These are phyloP conservation scores for Morpho helenor DNA, from an alignment of 2,888 invertebrate species.

Conservation along the genomic window DNA sequence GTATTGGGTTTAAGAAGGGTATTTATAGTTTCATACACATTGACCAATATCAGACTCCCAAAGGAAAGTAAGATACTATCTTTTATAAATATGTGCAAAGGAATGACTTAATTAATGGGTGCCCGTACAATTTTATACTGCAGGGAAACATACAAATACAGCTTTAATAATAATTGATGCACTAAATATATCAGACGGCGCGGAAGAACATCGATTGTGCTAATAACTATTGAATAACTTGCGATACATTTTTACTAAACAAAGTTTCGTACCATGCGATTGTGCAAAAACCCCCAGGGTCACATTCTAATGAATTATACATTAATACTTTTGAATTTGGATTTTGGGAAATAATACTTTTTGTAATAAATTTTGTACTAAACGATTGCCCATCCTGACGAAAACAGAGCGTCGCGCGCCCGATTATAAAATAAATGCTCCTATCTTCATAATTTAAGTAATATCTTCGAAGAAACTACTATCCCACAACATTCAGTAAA, in stretches of 20 bases:
- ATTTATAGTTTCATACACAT: no score
- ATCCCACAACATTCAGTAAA: constrained; percentile 79
- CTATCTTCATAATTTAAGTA: constrained; percentile 75
- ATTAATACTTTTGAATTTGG: constrained; percentile 73
- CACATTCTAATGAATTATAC: constrained; percentile 54
- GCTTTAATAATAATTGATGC: constrained; percentile 47
- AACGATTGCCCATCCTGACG: constrained; percentile 55
- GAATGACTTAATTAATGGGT: constrained; percentile 27
- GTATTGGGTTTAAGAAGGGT: no score
- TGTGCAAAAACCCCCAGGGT: constrained; percentile 50
- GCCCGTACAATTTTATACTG: constrained; percentile 17
- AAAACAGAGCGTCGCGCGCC: constrained; percentile 50
- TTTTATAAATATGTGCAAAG: constrained; percentile 22
- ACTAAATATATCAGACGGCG: constrained; percentile 49
- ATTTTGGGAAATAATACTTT: constrained; percentile 76
- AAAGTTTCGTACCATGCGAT: constrained; percentile 29
- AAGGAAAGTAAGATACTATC: constrained; percentile 12
- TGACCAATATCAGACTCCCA: no score
- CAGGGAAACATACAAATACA: constrained; percentile 24
- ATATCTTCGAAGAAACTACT: constrained; percentile 76
- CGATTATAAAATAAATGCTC: constrained; percentile 67
- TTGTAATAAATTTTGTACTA: constrained; percentile 72
- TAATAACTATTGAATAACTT: constrained; percentile 33
- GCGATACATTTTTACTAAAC: neutral
- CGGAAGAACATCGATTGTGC: constrained; percentile 66